These are phyloP conservation scores for Shinisaurus crocodilurus DNA, from an alignment of 2,113 vertebrate species.

Conservation along the genomic window DNA sequence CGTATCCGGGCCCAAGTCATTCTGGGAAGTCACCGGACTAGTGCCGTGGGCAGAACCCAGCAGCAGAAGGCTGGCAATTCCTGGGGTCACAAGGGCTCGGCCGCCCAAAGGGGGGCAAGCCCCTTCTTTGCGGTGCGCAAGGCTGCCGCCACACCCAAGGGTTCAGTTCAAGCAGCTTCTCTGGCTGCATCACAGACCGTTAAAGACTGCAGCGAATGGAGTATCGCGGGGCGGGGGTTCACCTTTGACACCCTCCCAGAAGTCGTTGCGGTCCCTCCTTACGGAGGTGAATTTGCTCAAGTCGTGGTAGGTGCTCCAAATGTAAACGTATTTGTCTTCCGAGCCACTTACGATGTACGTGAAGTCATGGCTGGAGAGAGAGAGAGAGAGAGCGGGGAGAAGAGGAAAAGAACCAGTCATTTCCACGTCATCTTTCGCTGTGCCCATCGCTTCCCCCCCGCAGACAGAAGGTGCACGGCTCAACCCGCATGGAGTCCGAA, in stretches of 20 bases:
- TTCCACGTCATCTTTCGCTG: fast-evolving
- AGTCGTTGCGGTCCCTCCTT: slow-evolving; percentile 96
- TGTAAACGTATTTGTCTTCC: slow-evolving; percentile 97
- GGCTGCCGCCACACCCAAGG: neutral
- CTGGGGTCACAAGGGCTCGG: no score
- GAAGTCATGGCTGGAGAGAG: slow-evolving; percentile 89
- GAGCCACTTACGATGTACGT: slow-evolving; percentile 97
- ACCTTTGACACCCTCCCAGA: slow-evolving; percentile 99
- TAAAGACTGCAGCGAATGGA: slow-evolving; percentile 3
- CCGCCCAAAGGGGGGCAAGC: neutral
- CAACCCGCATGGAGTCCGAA: neutral
- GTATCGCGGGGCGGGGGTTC: slow-evolving; percentile 21
- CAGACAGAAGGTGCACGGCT: neutral
- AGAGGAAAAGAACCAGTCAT: neutral
- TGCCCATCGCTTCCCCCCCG: no score
- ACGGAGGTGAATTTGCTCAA: slow-evolving; percentile 98
- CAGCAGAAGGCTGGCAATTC: neutral
- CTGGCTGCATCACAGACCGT: neutral
- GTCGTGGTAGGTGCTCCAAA: slow-evolving; percentile 99
- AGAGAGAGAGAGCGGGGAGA: slow-evolving; percentile 3
- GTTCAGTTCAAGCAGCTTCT: neutral
- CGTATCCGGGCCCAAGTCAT: neutral
- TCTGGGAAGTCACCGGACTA: neutral
- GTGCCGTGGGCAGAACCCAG: neutral
- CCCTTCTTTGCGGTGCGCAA: neutral